Conservation (phyloP, 2,113 vertebrate species). For the Lota lota region DNA sequence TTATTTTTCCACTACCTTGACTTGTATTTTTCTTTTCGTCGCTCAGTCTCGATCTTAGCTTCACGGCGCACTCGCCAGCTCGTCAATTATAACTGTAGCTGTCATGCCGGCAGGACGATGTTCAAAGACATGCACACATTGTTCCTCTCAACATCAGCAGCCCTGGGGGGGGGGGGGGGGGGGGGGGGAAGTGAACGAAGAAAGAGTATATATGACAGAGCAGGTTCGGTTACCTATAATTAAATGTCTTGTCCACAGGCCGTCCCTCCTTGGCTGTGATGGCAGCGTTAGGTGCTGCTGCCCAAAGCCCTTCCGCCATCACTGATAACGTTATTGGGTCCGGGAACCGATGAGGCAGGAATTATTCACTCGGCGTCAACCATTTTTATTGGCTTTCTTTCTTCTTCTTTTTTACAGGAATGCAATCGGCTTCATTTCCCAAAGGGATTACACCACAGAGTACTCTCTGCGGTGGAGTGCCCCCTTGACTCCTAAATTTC, state of each 20-base stretch:
- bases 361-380: slow-evolving; percentile 64
- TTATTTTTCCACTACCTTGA: background rate
- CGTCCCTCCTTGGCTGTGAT: too few species aligned
- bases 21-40: background rate
- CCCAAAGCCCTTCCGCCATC: slow-evolving; percentile 6
- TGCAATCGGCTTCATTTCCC: slow-evolving; percentile 46
- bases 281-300: too few species aligned
- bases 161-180: background rate
- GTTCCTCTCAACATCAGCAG: background rate
- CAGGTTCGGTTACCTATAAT: too few species aligned
- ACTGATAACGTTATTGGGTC: slow-evolving; percentile 22
- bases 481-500: slow-evolving; percentile 23
- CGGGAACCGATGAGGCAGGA: slow-evolving; percentile 55
- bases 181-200: background rate
- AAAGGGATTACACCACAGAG: slow-evolving; percentile 16
- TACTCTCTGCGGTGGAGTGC: slow-evolving; percentile 29
- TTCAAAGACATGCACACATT: slow-evolving; percentile 14
- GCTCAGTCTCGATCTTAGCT: slow-evolving; percentile 34
- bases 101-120: slow-evolving; percentile 16
- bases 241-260: too few species aligned
- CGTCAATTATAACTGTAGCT: slow-evolving; percentile 37
- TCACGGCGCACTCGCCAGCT: slow-evolving; percentile 14
- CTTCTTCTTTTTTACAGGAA: slow-evolving; percentile 41
- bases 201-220: too few species aligned
- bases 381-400: slow-evolving; percentile 56